Base-by-base conservation (phyloP, 2,113 vertebrate genomes). In the Bombycilla garrulus region DNA sequence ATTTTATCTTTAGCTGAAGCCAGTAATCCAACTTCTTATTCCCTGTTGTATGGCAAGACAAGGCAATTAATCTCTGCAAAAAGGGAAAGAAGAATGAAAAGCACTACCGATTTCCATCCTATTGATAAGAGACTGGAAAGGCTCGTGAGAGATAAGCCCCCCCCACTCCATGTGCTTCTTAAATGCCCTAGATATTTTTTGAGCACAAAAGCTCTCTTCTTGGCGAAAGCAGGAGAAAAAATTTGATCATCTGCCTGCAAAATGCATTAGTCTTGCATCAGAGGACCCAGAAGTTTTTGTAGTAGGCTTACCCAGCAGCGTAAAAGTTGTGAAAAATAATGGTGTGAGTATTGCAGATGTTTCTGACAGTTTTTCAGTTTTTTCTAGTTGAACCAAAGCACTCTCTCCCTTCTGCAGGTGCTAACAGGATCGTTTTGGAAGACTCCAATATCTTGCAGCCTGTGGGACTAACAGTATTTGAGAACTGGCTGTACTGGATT, bases 371-470 rank as follows among this genome's bases (percentile, higher is more conserved):
- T 13, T 62, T 67, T n/a, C 24, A 20, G 14, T 44, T 67, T 31
- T 50, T 78, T 76, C 25, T 21, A 12, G 13, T 35, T 62, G 60
- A 73, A 66, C 44, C 56, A 31, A 86, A 50, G 33, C 21, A 4
- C 19, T 70, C 17, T 69, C 58, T 48, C 40, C n/a, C 33, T 93
- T 66, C 54, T 93, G 31, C 91, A 99, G 99, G 99, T 91, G 99
- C 99, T 70, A 99, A 99, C 92, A 97, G 99, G 48, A 98, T 99
- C 3, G 99, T 99, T 65, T 97, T 99, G 60, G 99, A 99, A 40
- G 99, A 99, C 96, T 99, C 99, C 22, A 99, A 99, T 92, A 99
- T 99, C 91, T 97, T 99, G 94, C 99, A 99, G 97, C 99, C 99
- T 3, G 99, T 99, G 48, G 99, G 99, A 2, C 97, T 99, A 54